Conservation (phyloP, 2,888 invertebrate genomes). For the Acanthosoma haemorrhoidale region DNA sequence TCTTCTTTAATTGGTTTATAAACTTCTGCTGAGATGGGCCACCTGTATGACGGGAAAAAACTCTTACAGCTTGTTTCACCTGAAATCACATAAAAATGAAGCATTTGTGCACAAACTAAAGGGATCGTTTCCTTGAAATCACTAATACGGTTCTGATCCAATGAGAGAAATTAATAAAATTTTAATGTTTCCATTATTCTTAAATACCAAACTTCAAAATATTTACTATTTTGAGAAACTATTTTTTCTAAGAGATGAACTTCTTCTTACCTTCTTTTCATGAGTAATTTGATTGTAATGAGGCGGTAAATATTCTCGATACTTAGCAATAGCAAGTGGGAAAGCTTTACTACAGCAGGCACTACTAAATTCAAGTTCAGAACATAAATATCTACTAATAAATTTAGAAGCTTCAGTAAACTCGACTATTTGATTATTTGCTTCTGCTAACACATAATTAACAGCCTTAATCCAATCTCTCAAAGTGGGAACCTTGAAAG, state of each 20-base stretch:
- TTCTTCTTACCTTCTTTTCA: conserved; percentile 61
- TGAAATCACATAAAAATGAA: conserved; percentile 45
- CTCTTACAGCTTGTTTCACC: conserved; percentile 69
- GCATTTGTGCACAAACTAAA: conserved; percentile 39
- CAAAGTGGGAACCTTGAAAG: conserved; percentile 61
- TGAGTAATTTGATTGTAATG: conserved; percentile 83
- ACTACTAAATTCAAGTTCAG: conserved; percentile 73
- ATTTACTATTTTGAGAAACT: no score
- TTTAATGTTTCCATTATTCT: no score
- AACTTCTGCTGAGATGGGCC: conserved; percentile 77
- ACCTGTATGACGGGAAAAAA: conserved; percentile 79
- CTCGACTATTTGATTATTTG: conserved; percentile 44
- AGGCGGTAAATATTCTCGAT: conserved; percentile 76
- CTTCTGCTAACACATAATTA: conserved; percentile 59
- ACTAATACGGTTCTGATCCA: no score
- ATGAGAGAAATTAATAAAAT: no score
- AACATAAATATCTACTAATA: conserved; percentile 58
- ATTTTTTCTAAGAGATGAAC: no score
- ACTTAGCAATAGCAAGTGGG: conserved; percentile 79
- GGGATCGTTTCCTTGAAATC: no score
- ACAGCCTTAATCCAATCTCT: conserved; percentile 67
- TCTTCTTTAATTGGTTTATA: conserved; percentile 64
- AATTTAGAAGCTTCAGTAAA: conserved; percentile 38
- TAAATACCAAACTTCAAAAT: neutral
- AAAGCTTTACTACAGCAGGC: conserved; percentile 79